Evolutionary conservation across 2,113 vertebrate genomes (phyloP).

Genomic region (Verasper variegatus): DNA sequence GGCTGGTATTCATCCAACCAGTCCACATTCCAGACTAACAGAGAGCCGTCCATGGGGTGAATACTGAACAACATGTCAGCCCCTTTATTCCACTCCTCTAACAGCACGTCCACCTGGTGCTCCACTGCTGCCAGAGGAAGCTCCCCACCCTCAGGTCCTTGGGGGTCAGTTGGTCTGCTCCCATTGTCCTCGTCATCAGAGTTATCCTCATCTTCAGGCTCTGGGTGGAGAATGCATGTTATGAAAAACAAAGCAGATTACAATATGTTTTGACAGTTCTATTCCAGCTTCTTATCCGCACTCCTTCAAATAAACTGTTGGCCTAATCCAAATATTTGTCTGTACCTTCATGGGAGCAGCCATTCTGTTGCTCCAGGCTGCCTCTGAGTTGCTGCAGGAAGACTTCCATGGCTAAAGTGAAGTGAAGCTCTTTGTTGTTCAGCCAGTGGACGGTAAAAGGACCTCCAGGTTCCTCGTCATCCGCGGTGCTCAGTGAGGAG

Average conservation of each 20-base stretch:
- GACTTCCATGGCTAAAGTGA: conserved; percentile 96
- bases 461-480: conserved; percentile 90
- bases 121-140: conserved; percentile 87
- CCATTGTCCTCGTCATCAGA: conserved; percentile 62
- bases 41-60: conserved; percentile 95
- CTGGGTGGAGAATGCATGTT: conserved; percentile 50
- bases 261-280: neutral
- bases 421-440: conserved; percentile 97
- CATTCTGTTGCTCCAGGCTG: conserved; percentile 88
- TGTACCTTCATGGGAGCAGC: conserved; percentile 87
- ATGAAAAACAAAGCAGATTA: neutral
- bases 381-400: conserved; percentile 92
- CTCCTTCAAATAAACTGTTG: neutral
- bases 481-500: conserved; percentile 88
- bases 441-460: conserved; percentile 97
- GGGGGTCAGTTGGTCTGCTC: conserved; percentile 50
- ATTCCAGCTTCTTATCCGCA: neutral
- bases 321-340: neutral
- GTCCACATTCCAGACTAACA: conserved; percentile 97
- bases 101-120: conserved; percentile 91
- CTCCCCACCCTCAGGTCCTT: conserved; percentile 58
- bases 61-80: conserved; percentile 99
- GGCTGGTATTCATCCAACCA: conserved; percentile 99
- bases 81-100: conserved; percentile 95
- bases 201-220: conserved; percentile 66